These are phyloP conservation scores for Parthenolecanium corni DNA, from an alignment of 2,888 invertebrate species.

Conservation along the genomic window DNA sequence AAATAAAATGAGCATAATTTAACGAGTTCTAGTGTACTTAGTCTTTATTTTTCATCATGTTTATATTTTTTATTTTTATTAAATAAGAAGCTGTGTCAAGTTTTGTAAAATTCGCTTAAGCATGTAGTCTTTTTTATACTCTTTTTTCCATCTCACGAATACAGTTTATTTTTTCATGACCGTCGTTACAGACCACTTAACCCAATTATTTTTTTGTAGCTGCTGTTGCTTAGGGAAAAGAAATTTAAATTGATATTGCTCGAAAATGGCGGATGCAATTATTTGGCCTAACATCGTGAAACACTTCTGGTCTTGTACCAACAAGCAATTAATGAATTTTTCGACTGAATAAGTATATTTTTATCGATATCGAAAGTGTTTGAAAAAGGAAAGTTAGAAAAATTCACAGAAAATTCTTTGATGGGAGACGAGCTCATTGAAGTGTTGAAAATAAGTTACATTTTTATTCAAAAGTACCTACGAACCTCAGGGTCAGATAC, in stretches of 20 bases:
- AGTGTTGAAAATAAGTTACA: too few relatives aligned
- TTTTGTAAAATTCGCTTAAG: not conserved
- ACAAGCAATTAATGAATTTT: too few relatives aligned
- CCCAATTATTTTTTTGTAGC: not conserved
- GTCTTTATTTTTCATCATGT: not conserved
- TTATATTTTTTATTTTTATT: not conserved
- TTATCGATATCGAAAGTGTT: too few relatives aligned
- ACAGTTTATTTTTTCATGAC: not conserved
- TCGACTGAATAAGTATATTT: too few relatives aligned
- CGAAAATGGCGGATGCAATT: not conserved
- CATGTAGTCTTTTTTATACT: not conserved
- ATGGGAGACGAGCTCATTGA: too few relatives aligned
- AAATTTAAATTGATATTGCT: not conserved
- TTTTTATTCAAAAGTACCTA: too few relatives aligned
- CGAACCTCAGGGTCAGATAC: too few relatives aligned
- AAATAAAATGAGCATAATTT: too few relatives aligned
- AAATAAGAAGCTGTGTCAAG: not conserved
- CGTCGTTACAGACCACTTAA: not conserved
- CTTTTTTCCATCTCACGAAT: not conserved
- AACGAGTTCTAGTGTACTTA: too few relatives aligned
- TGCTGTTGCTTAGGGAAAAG: not conserved
- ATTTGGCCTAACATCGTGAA: not conserved
- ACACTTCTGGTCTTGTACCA: too few relatives aligned
- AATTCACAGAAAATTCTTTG: too few relatives aligned
- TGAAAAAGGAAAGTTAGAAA: not conserved